phyloP scores from a whole-genome alignment of 2,888 invertebrate genomes.

The Cataglyphis albicans region DNA sequence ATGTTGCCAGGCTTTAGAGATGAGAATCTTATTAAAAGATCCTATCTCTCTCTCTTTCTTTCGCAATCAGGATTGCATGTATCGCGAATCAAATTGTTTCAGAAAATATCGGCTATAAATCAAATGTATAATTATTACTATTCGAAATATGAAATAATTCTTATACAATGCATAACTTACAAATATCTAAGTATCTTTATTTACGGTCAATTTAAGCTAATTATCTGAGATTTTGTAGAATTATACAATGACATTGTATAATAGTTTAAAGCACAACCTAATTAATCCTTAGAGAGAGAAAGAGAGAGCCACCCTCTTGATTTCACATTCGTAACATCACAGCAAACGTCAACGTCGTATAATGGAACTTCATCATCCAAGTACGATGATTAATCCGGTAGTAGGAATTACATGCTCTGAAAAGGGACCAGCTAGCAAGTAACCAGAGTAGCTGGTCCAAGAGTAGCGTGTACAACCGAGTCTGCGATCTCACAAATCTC shows the following conservation, averaged over 20 bases:
- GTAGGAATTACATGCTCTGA: conserved; percentile 25
- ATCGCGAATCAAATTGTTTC: neutral
- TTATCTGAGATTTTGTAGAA: neutral
- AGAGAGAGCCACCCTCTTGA: neutral
- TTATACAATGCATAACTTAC: neutral
- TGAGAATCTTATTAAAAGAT: conserved; percentile 53
- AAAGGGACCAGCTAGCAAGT: conserved; percentile 19
- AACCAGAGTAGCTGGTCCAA: neutral
- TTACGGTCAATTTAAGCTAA: neutral
- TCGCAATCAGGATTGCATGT: conserved; percentile 16
- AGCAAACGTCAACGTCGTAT: conserved; percentile 4
- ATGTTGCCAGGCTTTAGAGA: conserved; percentile 11
- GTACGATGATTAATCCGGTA: conserved; percentile 39
- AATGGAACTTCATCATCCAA: conserved; percentile 28
- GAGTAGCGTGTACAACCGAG: neutral
- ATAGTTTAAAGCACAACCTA: neutral
- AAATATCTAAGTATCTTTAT: neutral
- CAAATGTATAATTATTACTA: conserved; percentile 3
- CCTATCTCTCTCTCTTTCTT: conserved; percentile 1
- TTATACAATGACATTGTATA: neutral
- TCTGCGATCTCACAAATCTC: conserved; percentile 37
- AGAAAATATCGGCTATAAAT: conserved; percentile 35
- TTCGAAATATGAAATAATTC: neutral
- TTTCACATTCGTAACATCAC: conserved; percentile 14
- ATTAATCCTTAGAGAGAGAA: conserved; percentile 18